phyloP scores from a whole-genome alignment of 2,113 vertebrate species.

The Xenus cinereus region DNA sequence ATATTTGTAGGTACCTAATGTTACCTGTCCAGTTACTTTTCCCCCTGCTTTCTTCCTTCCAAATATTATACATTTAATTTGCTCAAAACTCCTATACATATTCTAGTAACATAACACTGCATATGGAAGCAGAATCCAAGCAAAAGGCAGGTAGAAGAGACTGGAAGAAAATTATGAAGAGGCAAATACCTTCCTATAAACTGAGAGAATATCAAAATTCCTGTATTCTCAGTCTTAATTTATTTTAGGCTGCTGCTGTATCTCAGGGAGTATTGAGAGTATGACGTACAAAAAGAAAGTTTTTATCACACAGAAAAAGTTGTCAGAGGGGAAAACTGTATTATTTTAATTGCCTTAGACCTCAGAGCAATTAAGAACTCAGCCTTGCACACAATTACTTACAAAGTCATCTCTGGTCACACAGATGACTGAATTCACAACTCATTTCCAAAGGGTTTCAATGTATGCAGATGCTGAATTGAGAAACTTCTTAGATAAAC shows the following conservation, averaged over 20 bases:
- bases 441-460: not conserved
- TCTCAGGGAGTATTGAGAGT: not conserved
- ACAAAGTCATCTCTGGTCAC: not conserved
- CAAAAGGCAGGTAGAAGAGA: not conserved
- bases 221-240: not conserved
- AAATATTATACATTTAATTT: not conserved
- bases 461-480: not conserved
- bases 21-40: not conserved
- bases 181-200: not conserved
- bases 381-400: not conserved
- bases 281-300: not conserved
- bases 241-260: not conserved
- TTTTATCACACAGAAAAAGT: not conserved
- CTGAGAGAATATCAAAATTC: not conserved
- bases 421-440: not conserved
- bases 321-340: not conserved
- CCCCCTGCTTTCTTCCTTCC: not conserved
- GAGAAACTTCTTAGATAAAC: not conserved
- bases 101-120: not conserved
- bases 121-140: not conserved
- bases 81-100: not conserved
- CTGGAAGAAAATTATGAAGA: not conserved
- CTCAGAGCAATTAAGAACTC: not conserved
- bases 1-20: not conserved
- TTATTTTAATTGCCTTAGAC: not conserved